Evolutionary conservation across 2,797 vertebrate genomes (phyloP).

Genomic region (Schizopygopsis pylzovi): DNA sequence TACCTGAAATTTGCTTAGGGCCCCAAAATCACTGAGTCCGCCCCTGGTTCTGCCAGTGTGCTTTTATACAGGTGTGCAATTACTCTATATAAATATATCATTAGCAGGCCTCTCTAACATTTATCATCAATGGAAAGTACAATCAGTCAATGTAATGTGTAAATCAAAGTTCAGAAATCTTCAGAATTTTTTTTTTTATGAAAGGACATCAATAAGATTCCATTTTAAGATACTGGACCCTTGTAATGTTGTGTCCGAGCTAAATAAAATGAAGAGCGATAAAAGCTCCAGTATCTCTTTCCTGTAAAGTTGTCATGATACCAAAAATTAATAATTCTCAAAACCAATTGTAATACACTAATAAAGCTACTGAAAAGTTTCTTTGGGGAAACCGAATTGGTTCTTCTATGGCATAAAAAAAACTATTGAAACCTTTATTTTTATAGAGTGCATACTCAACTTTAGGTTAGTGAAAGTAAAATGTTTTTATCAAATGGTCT

Average conservation of each 20-base stretch:
- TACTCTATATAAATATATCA: conserved; percentile 12
- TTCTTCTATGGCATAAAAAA: too few relatives aligned
- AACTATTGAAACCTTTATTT: too few relatives aligned
- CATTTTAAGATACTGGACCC: not conserved
- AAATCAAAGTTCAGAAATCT: not conserved
- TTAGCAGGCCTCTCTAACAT: not conserved
- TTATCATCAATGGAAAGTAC: not conserved
- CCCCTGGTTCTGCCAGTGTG: not conserved
- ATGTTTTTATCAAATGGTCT: too few relatives aligned
- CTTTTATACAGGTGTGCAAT: conserved; percentile 25
- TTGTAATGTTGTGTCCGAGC: not conserved
- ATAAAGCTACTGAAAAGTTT: not conserved
- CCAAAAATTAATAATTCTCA: not conserved
- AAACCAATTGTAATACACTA: not conserved
- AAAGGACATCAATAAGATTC: not conserved
- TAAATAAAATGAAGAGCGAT: not conserved
- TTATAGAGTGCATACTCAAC: too few relatives aligned
- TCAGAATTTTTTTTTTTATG: not conserved
- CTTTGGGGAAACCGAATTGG: too few relatives aligned
- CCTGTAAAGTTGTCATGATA: not conserved
- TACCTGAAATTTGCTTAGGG: too few relatives aligned
- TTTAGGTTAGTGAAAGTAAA: too few relatives aligned
- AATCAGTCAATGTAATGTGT: not conserved
- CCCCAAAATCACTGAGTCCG: too few relatives aligned
- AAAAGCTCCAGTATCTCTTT: not conserved